Evolutionary conservation across 1,140 invertebrate species (phyloP), one percentile per base, ranked within the genome.

Genomic region (Zelostemma sp.): DNA sequence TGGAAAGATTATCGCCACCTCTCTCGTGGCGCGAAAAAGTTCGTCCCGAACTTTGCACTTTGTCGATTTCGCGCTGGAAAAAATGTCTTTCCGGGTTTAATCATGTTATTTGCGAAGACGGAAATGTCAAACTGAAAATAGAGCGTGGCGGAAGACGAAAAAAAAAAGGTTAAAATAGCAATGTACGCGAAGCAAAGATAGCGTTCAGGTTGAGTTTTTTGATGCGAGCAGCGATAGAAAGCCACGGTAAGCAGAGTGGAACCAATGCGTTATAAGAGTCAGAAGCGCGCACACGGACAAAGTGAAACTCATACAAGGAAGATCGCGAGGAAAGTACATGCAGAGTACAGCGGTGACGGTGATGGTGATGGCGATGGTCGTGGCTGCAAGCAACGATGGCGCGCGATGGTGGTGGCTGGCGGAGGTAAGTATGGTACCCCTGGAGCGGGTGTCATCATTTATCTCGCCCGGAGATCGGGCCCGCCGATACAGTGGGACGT

Each of bases 391-490:
- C 18, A 50, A 59, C 53, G 66, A 63, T 9, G 53, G 53, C 55
- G 64, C n/a, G n/a, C n/a, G n/a, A 73, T 76, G 71, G 73, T 75
- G 72, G 70, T 74, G 66, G 56, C 64, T 77, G 72, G 76, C 75
- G 78, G 75, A 80, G 78, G 80, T 83, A 85, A 83, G 82, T 83
- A 84, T 81, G 78, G 81, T 83, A 84, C 80, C 80, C 79, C 78
- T 79, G 80, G 74, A 84, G 82, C 80, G 82, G 81, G 83, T 86
- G 84, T 85, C 84, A 86, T 86, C 85, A 86, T 86, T 86, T 86
- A 86, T 86, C 85, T 86, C 82, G 77, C 77, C 73, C 73, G 79
- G 81, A 86, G 82, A 85, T 85, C 80, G 81, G 79, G 80, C 79
- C 80, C 78, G 78, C 80, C 83, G 85, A 85, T 86, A 86, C 76